Conservation (phyloP, 1,140 invertebrate species). For the Chelonus insularis region DNA sequence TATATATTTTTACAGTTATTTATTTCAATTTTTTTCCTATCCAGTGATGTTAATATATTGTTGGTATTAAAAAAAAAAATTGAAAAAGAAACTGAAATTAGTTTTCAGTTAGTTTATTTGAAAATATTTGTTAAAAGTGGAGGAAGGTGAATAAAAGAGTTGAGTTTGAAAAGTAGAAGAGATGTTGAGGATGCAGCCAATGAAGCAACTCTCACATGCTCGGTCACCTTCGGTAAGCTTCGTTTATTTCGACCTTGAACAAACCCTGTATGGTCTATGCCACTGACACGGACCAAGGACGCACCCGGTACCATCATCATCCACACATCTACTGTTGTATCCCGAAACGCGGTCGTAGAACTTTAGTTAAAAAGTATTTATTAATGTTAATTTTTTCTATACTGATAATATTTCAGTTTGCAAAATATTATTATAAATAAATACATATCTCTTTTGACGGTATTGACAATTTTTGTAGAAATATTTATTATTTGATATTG, state of each 20-base stretch:
- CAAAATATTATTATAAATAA: too few species aligned
- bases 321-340: slow-evolving; percentile 40
- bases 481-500: too few species aligned
- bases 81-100: too few species aligned
- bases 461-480: too few species aligned
- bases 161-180: slow-evolving; percentile 20
- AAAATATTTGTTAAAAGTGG: too few species aligned
- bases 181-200: background rate
- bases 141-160: slow-evolving; percentile 22
- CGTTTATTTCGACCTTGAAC: slow-evolving; percentile 57
- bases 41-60: too few species aligned
- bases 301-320: slow-evolving; percentile 34
- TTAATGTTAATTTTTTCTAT: slow-evolving; percentile 10
- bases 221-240: slow-evolving; percentile 42
- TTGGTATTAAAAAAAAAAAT: background rate
- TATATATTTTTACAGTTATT: too few species aligned
- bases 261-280: slow-evolving; percentile 60
- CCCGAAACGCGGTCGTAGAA: slow-evolving; percentile 59
- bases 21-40: too few species aligned
- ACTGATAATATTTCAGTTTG: too few species aligned
- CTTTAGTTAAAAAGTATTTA: slow-evolving; percentile 36
- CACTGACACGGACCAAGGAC: slow-evolving; percentile 62
- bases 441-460: too few species aligned
- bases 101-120: too few species aligned
- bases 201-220: slow-evolving; percentile 26